Percentiles rank a stretch among this genome's conserved stretches.
Conservation (phyloP, 1,140 invertebrate genomes). For the Rhopalosiphum maidis region DNA sequence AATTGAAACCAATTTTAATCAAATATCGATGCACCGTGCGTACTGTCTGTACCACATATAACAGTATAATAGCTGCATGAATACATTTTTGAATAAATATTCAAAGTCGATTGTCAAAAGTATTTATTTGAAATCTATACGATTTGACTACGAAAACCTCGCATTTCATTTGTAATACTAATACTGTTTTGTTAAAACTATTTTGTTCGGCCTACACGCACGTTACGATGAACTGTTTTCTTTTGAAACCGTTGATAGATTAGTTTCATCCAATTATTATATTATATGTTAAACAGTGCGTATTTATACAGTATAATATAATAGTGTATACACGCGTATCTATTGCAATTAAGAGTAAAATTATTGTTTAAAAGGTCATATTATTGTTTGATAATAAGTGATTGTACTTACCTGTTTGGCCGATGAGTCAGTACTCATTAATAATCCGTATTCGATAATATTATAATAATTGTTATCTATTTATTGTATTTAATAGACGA, state of each 20-base stretch:
- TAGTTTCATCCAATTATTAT: not conserved
- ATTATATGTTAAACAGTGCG: not conserved
- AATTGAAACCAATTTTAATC: not conserved
- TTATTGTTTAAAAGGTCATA: conserved; percentile 11
- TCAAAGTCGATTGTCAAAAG: not conserved
- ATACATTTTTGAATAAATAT: not conserved
- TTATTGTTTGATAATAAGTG: conserved; percentile 18
- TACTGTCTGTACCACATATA: not conserved
- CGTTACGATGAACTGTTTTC: not conserved
- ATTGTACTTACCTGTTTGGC: not conserved
- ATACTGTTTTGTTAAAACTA: not conserved
- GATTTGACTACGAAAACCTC: not conserved
- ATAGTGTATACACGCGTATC: not conserved
- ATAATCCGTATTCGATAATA: not conserved
- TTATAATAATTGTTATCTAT: not conserved
- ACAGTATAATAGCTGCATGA: not conserved
- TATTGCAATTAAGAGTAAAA: conserved; percentile 4
- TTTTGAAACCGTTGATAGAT: not conserved
- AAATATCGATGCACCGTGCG: not conserved
- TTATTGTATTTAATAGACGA: not conserved
- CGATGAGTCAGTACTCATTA: conserved; percentile 1
- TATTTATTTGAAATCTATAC: not conserved
- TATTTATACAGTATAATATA: not conserved
- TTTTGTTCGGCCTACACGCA: not conserved
- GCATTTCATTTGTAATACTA: not conserved